Evolutionary conservation across 1,140 invertebrate species (phyloP).

Genomic region (Pararge aegeria): DNA sequence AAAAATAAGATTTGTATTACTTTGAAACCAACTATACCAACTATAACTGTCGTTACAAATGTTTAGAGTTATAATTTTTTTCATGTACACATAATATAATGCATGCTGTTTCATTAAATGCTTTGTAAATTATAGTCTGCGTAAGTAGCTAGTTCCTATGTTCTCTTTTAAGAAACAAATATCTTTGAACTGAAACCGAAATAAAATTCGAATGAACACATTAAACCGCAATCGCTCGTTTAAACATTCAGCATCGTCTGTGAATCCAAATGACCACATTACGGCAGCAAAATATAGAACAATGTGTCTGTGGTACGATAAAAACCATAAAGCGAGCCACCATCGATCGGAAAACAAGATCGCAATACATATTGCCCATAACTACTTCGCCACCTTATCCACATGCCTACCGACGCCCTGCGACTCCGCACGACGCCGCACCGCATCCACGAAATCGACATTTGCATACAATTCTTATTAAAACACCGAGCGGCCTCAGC

Average conservation of each 20-base stretch:
- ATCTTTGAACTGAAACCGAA: no score
- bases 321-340: slow-evolving; percentile 12
- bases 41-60: no score
- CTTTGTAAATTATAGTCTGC: no score
- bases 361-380: slow-evolving; percentile 38
- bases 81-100: no score
- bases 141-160: no score
- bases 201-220: neutral
- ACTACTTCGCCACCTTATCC: neutral
- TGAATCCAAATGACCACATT: slow-evolving; percentile 34
- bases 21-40: no score
- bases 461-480: slow-evolving; percentile 62
- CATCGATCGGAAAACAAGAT: slow-evolving; percentile 16
- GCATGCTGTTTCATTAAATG: no score
- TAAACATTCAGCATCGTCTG: neutral
- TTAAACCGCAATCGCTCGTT: neutral
- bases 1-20: no score
- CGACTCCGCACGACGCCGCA: neutral
- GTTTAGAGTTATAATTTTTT: no score
- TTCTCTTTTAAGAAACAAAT: no score
- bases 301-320: neutral
- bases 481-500: slow-evolving; percentile 33
- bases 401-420: neutral
- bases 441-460: slow-evolving; percentile 19
- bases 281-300: neutral